A percentile compares a stretch with the other conserved stretches of the same genome.
Evolutionary conservation across 2,797 vertebrate species (phyloP).

Genomic region (Channallabes apus): DNA sequence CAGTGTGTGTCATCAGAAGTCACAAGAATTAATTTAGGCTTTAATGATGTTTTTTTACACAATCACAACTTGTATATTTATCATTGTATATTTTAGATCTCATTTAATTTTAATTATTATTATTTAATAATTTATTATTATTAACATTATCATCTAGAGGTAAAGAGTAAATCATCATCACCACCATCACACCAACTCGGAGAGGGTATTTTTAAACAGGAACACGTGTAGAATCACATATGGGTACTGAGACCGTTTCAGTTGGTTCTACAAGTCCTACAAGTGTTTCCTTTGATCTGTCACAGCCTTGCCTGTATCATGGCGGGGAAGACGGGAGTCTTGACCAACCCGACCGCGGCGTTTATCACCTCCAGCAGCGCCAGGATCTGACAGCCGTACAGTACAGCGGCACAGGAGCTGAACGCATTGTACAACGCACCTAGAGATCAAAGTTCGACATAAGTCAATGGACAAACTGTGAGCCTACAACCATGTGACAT

Average conservation of each 20-base stretch:
- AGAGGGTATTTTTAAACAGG: neutral
- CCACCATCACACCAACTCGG: neutral
- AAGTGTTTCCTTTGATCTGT: neutral
- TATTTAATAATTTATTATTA: too few species aligned
- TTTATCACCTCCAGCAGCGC: constrained; percentile 86
- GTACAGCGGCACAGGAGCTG: constrained; percentile 86
- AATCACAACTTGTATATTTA: neutral
- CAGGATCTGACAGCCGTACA: constrained; percentile 94
- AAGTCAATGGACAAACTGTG: neutral
- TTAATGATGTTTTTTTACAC: neutral
- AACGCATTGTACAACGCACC: constrained; percentile 94
- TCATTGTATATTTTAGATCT: neutral
- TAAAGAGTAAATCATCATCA: neutral
- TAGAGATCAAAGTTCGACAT: constrained; percentile 60
- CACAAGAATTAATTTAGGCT: neutral
- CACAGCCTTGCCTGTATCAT: constrained; percentile 77
- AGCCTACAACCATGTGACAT: neutral
- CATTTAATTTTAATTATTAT: too few species aligned
- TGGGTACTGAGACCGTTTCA: neutral
- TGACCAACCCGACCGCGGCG: constrained; percentile 82
- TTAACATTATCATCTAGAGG: neutral
- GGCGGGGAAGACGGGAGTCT: constrained; percentile 78
- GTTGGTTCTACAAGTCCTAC: neutral
- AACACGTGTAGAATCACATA: neutral
- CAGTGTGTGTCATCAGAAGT: too few species aligned